These are phyloP conservation scores for Eupithecia dodoneata DNA, from an alignment of 2,888 invertebrate species.

Conservation along the genomic window DNA sequence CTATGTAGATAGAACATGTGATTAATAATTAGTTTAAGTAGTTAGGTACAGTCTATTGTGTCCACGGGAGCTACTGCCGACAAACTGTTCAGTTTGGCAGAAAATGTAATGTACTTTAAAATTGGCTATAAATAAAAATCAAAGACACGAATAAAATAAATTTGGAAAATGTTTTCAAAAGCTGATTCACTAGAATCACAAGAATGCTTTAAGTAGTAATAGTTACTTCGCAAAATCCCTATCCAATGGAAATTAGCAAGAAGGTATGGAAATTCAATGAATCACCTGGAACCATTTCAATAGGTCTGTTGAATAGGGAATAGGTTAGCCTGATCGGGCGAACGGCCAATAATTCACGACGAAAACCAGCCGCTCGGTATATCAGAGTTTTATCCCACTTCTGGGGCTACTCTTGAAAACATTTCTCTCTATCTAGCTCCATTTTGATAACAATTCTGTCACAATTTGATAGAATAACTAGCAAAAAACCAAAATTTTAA, in stretches of 20 bases:
- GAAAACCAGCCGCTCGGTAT: slow-evolving; percentile 20
- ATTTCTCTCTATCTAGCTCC: neutral
- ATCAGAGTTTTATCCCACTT: neutral
- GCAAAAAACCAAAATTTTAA: too few relatives aligned
- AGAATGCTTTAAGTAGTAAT: slow-evolving; percentile 1
- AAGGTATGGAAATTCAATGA: slow-evolving; percentile 36
- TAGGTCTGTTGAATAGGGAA: slow-evolving; percentile 42
- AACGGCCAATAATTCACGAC: slow-evolving; percentile 43
- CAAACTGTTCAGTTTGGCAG: too few relatives aligned
- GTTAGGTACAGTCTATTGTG: too few relatives aligned
- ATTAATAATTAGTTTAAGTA: too few relatives aligned
- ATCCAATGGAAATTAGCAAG: slow-evolving; percentile 15
- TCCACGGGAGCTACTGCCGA: too few relatives aligned
- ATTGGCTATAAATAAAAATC: too few relatives aligned
- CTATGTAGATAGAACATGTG: too few relatives aligned
- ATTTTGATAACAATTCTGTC: too few relatives aligned
- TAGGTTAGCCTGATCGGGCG: slow-evolving; percentile 41
- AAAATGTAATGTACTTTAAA: too few relatives aligned
- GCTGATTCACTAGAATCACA: neutral
- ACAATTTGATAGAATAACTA: too few relatives aligned
- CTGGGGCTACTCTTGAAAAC: neutral
- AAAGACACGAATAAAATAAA: neutral
- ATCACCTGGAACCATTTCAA: slow-evolving; percentile 40
- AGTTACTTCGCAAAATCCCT: neutral
- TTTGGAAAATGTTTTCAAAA: neutral